Percentiles rank a stretch among this genome's conserved stretches.
These are phyloP conservation scores for Myiozetetes cayanensis DNA, from an alignment of 2,113 vertebrate species.

Conservation along the genomic window DNA sequence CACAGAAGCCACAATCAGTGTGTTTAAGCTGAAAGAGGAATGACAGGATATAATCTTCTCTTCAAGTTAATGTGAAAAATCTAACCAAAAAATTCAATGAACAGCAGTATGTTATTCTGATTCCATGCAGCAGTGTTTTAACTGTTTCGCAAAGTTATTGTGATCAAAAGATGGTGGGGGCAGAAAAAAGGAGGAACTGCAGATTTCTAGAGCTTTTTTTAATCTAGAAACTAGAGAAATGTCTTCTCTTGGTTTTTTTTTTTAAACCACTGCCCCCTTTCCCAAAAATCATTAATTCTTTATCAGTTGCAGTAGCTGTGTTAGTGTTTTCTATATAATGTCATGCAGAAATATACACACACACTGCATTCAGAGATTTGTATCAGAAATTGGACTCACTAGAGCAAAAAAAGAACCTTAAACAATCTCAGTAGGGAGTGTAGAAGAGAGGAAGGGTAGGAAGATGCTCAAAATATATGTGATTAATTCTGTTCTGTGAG, in stretches of 20 bases:
- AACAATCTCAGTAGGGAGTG: background rate
- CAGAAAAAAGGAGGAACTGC: background rate
- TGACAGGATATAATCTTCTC: background rate
- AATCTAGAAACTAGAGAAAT: background rate
- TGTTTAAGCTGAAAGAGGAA: accelerated
- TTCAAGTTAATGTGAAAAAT: background rate
- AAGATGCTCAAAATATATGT: background rate
- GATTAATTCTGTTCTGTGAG: background rate
- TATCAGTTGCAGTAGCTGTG: background rate
- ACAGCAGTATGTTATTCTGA: background rate
- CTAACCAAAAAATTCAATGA: background rate
- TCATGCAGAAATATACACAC: background rate
- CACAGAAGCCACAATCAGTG: background rate
- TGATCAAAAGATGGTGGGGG: background rate
- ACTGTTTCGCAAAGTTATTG: background rate
- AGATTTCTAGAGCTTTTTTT: background rate
- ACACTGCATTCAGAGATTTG: background rate
- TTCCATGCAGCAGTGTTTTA: background rate
- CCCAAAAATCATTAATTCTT: constrained; percentile 42
- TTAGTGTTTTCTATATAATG: background rate
- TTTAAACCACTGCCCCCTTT: background rate
- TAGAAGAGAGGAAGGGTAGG: background rate
- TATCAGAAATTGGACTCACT: background rate
- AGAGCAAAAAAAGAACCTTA: constrained; percentile 8
- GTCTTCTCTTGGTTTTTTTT: background rate